phyloP scores from a whole-genome alignment of 2,113 vertebrate genomes.

The Zeus faber region DNA sequence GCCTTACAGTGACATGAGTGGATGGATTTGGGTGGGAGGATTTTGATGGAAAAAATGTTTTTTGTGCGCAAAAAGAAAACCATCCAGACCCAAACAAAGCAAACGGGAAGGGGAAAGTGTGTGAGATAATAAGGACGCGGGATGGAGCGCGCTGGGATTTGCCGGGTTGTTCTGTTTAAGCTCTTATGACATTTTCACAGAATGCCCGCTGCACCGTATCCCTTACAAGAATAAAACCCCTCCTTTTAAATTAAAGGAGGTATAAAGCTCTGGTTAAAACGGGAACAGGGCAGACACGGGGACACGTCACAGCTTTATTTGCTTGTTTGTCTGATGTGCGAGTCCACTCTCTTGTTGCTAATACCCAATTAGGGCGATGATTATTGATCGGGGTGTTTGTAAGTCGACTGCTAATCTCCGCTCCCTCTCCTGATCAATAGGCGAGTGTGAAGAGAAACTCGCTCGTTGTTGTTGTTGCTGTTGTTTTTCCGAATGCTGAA shows the following conservation, averaged over 20 bases:
- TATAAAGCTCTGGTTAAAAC: too few relatives aligned
- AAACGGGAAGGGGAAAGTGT: neutral
- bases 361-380: neutral
- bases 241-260: neutral
- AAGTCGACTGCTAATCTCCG: neutral
- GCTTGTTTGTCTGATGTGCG: neutral
- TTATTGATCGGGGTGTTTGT: neutral
- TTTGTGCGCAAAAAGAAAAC: too few relatives aligned
- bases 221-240: neutral
- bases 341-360: neutral
- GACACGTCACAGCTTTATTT: neutral
- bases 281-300: too few relatives aligned
- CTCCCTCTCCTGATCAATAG: neutral
- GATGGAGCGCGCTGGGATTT: neutral
- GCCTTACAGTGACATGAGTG: too few relatives aligned
- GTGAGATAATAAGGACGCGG: neutral
- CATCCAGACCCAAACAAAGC: neutral
- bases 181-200: neutral
- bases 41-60: too few relatives aligned
- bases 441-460: neutral
- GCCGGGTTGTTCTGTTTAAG: neutral
- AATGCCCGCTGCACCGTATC: neutral
- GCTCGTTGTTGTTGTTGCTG: neutral
- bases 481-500: neutral
- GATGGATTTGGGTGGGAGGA: too few relatives aligned